phyloP scores from a whole-genome alignment of 2,888 invertebrate genomes.

The Heliconius ismenius region DNA sequence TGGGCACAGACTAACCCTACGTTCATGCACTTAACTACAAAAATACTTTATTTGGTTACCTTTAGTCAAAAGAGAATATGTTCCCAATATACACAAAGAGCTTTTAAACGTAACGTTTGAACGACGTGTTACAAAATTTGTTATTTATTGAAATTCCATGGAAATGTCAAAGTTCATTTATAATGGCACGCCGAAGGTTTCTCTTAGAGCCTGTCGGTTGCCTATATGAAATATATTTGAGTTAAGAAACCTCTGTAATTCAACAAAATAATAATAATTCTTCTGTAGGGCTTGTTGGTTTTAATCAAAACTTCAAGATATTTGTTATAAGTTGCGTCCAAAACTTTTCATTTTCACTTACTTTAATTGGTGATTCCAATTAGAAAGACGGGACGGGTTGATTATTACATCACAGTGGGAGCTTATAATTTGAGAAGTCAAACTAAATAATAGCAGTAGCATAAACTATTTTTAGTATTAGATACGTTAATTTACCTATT shows the following conservation, averaged over 20 bases:
- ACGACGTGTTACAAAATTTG: background rate
- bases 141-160: constrained; percentile 12
- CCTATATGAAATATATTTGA: background rate
- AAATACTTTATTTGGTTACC: background rate
- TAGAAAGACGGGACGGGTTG: background rate
- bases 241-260: background rate
- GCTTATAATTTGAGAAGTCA: background rate
- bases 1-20: no score
- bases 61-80: background rate
- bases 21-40: background rate
- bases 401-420: background rate
- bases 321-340: background rate
- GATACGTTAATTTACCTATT: no score
- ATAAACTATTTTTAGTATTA: background rate
- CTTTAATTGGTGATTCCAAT: background rate
- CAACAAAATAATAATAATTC: constrained; percentile 11
- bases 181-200: background rate
- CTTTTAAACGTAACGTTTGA: background rate
- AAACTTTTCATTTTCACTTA: background rate
- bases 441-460: background rate
- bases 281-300: background rate
- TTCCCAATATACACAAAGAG: background rate
- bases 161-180: constrained; percentile 4
- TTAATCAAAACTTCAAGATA: background rate
- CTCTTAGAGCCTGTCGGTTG: background rate